These are phyloP conservation scores for Halesus radiatus DNA, from an alignment of 1,140 invertebrate genomes.

Conservation along the genomic window DNA sequence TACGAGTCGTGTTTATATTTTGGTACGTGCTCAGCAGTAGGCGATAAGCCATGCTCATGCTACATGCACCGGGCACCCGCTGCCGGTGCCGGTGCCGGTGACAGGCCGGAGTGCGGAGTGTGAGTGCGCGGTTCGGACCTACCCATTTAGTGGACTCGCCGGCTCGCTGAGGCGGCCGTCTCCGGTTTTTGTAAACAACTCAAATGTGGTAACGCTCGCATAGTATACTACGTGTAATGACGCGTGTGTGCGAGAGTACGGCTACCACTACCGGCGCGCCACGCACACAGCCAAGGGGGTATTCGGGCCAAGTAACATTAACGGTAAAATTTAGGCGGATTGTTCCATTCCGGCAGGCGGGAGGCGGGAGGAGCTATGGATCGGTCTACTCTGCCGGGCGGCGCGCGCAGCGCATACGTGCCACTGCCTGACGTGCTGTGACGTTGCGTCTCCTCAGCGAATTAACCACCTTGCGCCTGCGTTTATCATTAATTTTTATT, in stretches of 20 bases:
- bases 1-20: constrained; percentile 31
- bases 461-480: too few relatives aligned
- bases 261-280: constrained; percentile 10
- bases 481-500: too few relatives aligned
- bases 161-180: background rate
- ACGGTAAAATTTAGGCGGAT: constrained; percentile 51
- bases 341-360: constrained; percentile 30
- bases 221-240: constrained; percentile 41
- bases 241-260: constrained; percentile 40
- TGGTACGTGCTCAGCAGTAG: constrained; percentile 5
- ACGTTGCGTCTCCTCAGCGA: background rate
- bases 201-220: constrained; percentile 36
- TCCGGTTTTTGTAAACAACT: constrained; percentile 43
- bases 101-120: background rate
- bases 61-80: background rate
- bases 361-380: constrained; percentile 35
- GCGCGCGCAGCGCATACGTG: constrained; percentile 47
- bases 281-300: constrained; percentile 26
- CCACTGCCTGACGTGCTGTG: constrained; percentile 45
- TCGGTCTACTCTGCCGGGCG: constrained; percentile 10
- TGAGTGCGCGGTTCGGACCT: background rate
- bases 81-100: background rate
- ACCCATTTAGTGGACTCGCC: constrained; percentile 34
- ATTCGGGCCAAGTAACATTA: constrained; percentile 48
- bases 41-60: background rate